These are phyloP conservation scores for Sarcophaga bullata DNA, from an alignment of 1,140 invertebrate genomes.

Conservation along the genomic window DNA sequence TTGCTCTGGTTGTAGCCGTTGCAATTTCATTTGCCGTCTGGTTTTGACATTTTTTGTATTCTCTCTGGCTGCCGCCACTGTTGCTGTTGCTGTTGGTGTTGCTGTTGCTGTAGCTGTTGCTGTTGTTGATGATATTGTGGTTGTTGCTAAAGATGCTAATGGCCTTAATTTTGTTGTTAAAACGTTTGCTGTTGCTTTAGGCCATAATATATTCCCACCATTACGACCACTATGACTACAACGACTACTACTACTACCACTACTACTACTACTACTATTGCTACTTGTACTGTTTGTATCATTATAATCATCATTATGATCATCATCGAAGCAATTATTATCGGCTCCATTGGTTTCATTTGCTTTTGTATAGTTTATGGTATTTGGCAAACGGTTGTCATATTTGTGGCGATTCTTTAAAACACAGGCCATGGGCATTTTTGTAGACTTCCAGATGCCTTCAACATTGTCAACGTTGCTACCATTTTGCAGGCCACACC, in stretches of 20 bases:
- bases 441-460: not conserved
- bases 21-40: slow-evolving; percentile 43
- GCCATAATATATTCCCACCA: not conserved
- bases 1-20: not conserved
- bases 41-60: slow-evolving; percentile 46
- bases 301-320: not conserved
- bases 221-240: not conserved
- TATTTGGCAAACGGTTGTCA: slow-evolving; percentile 19
- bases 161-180: slow-evolving; percentile 42
- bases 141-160: slow-evolving; percentile 47
- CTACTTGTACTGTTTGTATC: not conserved
- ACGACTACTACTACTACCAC: not conserved
- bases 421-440: not conserved
- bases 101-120: not conserved
- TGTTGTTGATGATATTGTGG: slow-evolving; percentile 24
- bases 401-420: slow-evolving; percentile 20
- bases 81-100: not conserved
- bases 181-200: slow-evolving; percentile 9
- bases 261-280: not conserved
- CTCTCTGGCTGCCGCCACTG: not conserved
- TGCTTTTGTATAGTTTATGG: slow-evolving; percentile 7
- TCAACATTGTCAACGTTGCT: not conserved
- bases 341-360: not conserved
- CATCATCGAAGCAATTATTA: not conserved
- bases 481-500: not conserved